Evolutionary conservation across 2,797 vertebrate genomes (phyloP), one percentile per base, ranked within the genome.

Genomic region (Telmatherina bonti): DNA sequence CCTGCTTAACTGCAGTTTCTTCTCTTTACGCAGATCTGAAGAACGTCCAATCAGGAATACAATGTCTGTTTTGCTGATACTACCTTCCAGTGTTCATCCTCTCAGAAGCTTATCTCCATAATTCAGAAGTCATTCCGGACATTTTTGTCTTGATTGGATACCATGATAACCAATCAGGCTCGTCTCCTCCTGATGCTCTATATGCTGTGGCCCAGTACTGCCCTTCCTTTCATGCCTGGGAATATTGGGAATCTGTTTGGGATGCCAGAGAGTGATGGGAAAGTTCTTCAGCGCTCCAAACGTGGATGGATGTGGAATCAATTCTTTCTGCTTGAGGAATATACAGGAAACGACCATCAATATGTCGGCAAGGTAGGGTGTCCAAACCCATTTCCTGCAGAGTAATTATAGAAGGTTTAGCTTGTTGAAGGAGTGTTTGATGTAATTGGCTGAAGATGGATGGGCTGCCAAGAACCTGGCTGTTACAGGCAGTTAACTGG

Each of bases 281-380:
- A 92, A 92, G 88, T 93, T 60, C 93, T 99, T 8, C 95, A 95
- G 70, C 97, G 97, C n/a, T 94, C 93, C 89, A 99, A 99, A 78
- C 94, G 97, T 35, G 97, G 97, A 73, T 99, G 97, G 97, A 98
- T 98, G 97, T 99, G 97, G 97, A 99, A 99, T 93, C 97, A 98
- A 82, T 99, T 99, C 94, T 99, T 99, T 93, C 94, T 99, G 81
- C 92, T 99, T 60, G 97, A 99, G 88, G 97, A 99, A 83, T 99
- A 98, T 80, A 94, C 95, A n/a, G 97, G 97, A 76, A 95, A 94
- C n/a, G 97, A 98, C 82, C 96, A 96, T 80, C 97, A 99, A 78
- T 99, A 99, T 0, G 97, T 99, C 53, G 97, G 97, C 89, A 99
- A 99, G 97, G 97, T 99, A 97, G 95, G 91, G 41, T 38, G 74